phyloP scores from a whole-genome alignment of 2,797 vertebrate species.

The Notoglanidium macrostoma region DNA sequence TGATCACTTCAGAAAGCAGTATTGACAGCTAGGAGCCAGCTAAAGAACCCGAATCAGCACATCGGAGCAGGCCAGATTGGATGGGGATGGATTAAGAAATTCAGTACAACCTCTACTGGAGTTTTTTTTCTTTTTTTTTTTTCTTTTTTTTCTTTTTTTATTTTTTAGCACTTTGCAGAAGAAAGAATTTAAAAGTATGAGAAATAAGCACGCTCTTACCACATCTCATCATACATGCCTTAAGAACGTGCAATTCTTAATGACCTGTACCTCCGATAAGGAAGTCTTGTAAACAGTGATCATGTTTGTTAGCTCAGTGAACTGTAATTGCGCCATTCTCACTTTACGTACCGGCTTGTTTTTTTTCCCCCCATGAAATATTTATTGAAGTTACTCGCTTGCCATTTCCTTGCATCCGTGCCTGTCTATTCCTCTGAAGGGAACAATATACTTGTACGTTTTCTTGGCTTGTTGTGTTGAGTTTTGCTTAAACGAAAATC shows the following conservation, averaged over 20 bases:
- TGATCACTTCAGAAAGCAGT: slow-evolving; percentile 49
- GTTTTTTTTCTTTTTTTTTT: too few species aligned
- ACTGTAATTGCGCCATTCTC: neutral
- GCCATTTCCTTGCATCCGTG: neutral
- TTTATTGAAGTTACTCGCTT: slow-evolving; percentile 16
- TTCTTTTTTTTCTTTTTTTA: too few species aligned
- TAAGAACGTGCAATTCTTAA: neutral
- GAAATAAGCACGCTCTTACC: neutral
- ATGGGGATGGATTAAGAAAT: slow-evolving; percentile 17
- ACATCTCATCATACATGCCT: neutral
- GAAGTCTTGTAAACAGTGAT: neutral
- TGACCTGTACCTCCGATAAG: neutral
- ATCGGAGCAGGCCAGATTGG: slow-evolving; percentile 17
- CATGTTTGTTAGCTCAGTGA: neutral
- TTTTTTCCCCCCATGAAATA: slow-evolving; percentile 1
- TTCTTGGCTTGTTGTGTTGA: slow-evolving; percentile 5
- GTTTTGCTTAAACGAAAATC: neutral
- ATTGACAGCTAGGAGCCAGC: slow-evolving; percentile 36
- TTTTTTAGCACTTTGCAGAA: neutral
- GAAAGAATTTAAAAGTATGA: neutral
- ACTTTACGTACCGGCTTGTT: slow-evolving; percentile 14
- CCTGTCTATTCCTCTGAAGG: neutral
- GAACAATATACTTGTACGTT: neutral
- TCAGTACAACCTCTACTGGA: neutral
- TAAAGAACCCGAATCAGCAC: slow-evolving; percentile 49